A percentile compares a stretch with the other conserved stretches of the same genome.
Conservation (phyloP, 2,888 invertebrate genomes). For the Apamea epomidion region DNA sequence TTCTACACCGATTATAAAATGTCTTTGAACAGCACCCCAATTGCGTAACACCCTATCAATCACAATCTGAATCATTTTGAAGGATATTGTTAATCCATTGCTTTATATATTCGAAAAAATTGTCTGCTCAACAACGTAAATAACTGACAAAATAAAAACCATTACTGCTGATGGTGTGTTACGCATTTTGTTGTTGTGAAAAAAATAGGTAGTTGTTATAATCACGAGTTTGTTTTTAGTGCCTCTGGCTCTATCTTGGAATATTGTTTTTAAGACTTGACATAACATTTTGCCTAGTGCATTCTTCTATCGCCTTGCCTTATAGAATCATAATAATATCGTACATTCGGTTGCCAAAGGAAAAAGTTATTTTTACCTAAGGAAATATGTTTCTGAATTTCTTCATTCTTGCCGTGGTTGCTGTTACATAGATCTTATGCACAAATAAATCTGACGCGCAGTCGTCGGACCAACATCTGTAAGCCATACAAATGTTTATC, state of each 20-base stretch:
- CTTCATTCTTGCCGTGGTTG: slow-evolving; percentile 10
- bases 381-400: not conserved
- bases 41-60: too few relatives aligned
- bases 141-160: too few relatives aligned
- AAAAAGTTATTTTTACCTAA: not conserved
- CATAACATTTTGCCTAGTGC: not conserved
- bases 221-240: not conserved
- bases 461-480: slow-evolving; percentile 37
- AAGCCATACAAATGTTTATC: slow-evolving; percentile 37
- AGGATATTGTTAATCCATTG: too few relatives aligned
- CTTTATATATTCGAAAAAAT: too few relatives aligned
- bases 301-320: not conserved
- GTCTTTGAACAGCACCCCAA: too few relatives aligned
- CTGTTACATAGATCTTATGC: not conserved
- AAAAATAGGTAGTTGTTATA: not conserved
- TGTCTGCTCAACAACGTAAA: too few relatives aligned
- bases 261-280: not conserved
- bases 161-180: too few relatives aligned
- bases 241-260: not conserved
- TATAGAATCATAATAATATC: not conserved
- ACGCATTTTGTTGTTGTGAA: too few relatives aligned
- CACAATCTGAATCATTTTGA: too few relatives aligned
- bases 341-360: not conserved
- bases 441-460: slow-evolving; percentile 27
- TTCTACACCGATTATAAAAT: not conserved